phyloP scores from a whole-genome alignment of 2,113 vertebrate genomes.

The Lampris megalopsis region DNA sequence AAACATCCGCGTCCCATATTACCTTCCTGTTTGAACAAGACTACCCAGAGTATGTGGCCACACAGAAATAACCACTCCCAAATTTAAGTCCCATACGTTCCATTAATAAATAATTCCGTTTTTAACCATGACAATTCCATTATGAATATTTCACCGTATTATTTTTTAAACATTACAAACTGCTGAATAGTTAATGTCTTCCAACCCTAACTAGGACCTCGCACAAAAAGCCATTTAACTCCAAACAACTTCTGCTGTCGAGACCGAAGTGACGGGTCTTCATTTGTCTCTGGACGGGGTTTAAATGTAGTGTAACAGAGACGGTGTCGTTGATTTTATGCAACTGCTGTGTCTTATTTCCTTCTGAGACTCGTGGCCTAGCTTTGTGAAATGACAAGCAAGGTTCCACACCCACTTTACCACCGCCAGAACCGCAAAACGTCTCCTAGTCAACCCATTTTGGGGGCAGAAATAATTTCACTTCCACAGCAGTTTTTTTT shows the following conservation, averaged over 20 bases:
- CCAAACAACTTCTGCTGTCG: conserved; percentile 31
- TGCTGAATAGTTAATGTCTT: conserved; percentile 64
- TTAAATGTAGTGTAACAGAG: conserved; percentile 15
- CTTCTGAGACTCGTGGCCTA: conserved; percentile 16
- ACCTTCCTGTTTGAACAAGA: background rate
- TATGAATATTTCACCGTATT: conserved; percentile 75
- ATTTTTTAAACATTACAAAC: conserved; percentile 58
- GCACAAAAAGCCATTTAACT: conserved; percentile 41
- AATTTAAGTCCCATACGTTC: conserved; percentile 51
- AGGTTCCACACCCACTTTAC: conserved; percentile 1
- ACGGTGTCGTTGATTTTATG: conserved; percentile 38
- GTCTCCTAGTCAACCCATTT: background rate
- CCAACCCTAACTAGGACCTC: conserved; percentile 23
- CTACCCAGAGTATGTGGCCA: conserved; percentile 23
- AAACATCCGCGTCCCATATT: conserved; percentile 4
- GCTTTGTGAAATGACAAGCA: conserved; percentile 28
- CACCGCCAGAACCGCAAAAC: background rate
- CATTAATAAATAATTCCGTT: conserved; percentile 69
- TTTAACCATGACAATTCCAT: conserved; percentile 49
- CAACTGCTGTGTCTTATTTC: conserved; percentile 9
- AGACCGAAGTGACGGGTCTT: conserved; percentile 45
- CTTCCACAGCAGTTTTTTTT: background rate
- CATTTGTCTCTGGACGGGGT: conserved; percentile 18
- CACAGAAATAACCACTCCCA: conserved; percentile 15
- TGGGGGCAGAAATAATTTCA: background rate